Evolutionary conservation across 2,888 invertebrate species (phyloP), one percentile per base, ranked within the genome.

Genomic region (Ornithoptera priamus): DNA sequence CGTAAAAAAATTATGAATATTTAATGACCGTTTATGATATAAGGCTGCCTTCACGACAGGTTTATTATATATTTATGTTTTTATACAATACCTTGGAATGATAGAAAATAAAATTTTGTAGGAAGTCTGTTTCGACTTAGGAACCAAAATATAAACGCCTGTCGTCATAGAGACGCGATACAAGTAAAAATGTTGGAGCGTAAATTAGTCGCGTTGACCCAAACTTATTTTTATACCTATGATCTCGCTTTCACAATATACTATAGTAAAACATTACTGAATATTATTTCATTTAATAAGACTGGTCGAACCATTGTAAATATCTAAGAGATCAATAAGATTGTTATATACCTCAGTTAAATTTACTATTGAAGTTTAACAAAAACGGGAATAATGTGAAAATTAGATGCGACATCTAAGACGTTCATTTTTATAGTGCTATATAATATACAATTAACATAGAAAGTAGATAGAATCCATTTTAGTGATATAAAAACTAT

Each of bases 1-100:
- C 1, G 58, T 94, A 56, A 57, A 15, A 30, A 61, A 24, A 56
- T 65, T 53, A 59, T 30, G 57, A 65, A 61, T 57, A 46, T 65
- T 65, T 57, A 65, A 65, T 56, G 24, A 56, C 59, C n/a, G 61
- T 36, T 42, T 61, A 61, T 8, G 42, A 20, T 10, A 60, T 39
- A 64, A 39, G 39, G 12, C 22, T 58, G 24, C 18, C 20, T 63
- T 50, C 36, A 68, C 68, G 36, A 18, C 1, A 3, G 22, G 18
- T 12, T 7, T 4, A 15, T 15, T 46, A 15, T 46, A 15, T 42
- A 12, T 12, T 46, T 46, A 15, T 46, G 1, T 46, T 46, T 3
- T 15, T 12, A 15, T 46, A 46, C 15, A 15, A 46, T 46, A 15
- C 12, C 46, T 30, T 30, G 30, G 30, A 30, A 30, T 30, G 30